Conservation (phyloP, 2,797 vertebrate genomes). For the Podarcis siculus region DNA sequence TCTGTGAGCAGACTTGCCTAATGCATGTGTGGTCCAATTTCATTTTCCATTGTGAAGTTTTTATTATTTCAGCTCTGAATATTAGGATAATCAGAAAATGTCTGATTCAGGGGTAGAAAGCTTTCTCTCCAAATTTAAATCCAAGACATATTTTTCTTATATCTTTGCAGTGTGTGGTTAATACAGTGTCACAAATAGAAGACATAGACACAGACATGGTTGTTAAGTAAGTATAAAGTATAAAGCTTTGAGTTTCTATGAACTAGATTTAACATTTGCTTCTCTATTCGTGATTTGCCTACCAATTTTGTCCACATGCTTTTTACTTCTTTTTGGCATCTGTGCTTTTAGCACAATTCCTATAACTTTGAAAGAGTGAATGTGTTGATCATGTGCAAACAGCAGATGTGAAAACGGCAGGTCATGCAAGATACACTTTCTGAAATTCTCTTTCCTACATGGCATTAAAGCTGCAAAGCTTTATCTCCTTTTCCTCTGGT, state of each 20-base stretch:
- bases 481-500: too few relatives aligned
- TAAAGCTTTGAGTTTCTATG: constrained; percentile 23
- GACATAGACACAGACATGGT: constrained; percentile 91
- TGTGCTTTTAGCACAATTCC: constrained; percentile 21
- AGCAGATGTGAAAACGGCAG: neutral
- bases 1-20: neutral
- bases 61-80: neutral
- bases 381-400: neutral
- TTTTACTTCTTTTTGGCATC: constrained; percentile 13
- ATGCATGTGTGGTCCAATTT: neutral
- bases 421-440: too few relatives aligned
- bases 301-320: neutral
- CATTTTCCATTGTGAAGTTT: neutral
- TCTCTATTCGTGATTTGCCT: neutral
- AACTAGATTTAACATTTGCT: neutral
- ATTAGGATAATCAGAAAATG: constrained; percentile 14
- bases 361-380: neutral
- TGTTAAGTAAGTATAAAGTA: constrained; percentile 87
- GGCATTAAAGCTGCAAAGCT: too few relatives aligned
- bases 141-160: constrained; percentile 67
- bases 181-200: constrained; percentile 88
- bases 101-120: constrained; percentile 22
- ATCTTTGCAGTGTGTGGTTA: constrained; percentile 87
- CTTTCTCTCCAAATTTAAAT: constrained; percentile 31
- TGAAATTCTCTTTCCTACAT: too few relatives aligned